phyloP scores from a whole-genome alignment of 2,113 vertebrate species.

The Lynx canadensis region DNA sequence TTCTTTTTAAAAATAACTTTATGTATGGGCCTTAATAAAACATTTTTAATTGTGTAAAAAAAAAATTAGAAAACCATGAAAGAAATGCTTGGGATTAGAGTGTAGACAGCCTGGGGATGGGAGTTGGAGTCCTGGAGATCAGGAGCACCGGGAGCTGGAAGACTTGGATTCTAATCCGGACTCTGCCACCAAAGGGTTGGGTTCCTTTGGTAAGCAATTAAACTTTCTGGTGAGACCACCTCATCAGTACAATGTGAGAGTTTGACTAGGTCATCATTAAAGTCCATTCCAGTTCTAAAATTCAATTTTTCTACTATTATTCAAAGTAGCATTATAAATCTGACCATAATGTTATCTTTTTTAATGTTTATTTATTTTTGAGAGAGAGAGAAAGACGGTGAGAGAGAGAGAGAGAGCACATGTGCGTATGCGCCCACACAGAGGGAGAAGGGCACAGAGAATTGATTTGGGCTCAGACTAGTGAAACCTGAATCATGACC shows the following conservation, averaged over 20 bases:
- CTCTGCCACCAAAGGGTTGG: background rate
- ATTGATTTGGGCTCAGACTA: no score
- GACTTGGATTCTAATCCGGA: background rate
- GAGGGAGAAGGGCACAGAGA: no score
- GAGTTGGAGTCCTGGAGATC: background rate
- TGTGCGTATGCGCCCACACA: no score
- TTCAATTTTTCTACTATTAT: conserved; percentile 1
- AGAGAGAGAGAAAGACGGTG: no score
- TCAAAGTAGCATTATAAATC: background rate
- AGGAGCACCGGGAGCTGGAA: background rate
- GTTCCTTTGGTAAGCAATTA: background rate
- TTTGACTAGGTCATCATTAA: background rate
- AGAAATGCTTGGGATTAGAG: background rate
- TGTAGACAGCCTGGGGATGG: background rate
- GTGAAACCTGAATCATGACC: no score
- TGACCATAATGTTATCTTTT: background rate
- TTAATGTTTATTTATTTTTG: no score
- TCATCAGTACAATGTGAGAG: background rate
- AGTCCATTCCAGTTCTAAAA: background rate
- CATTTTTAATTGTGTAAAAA: background rate
- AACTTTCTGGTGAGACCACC: background rate
- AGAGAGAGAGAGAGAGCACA: no score
- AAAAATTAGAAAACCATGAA: background rate
- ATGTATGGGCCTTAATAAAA: background rate
- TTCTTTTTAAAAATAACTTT: conserved; percentile 14